Evolutionary conservation across 2,888 invertebrate genomes (phyloP).

Genomic region (Mimachlamys varia): DNA sequence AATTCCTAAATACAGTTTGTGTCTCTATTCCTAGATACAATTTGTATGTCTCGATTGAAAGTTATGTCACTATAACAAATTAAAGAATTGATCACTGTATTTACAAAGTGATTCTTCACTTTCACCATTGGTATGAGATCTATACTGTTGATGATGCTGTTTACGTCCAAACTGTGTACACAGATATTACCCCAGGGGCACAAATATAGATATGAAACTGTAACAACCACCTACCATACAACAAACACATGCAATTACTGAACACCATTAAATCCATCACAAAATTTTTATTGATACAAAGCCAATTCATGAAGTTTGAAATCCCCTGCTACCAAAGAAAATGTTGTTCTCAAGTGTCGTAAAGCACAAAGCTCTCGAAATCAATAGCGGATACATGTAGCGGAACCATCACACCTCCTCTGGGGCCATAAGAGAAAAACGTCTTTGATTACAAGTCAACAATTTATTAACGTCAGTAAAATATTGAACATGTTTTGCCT

Average conservation of each 20-base stretch:
- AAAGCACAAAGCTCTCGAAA: background rate
- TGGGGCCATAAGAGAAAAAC: background rate
- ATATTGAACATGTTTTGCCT: background rate
- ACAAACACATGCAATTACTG: background rate
- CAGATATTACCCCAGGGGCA: background rate
- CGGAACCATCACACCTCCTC: background rate
- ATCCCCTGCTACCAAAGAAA: conserved; percentile 9
- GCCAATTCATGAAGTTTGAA: conserved; percentile 18
- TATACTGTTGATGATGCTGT: background rate
- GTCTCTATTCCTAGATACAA: too few species aligned
- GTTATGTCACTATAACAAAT: too few species aligned
- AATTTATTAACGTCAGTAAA: background rate
- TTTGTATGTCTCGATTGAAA: too few species aligned
- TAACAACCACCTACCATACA: background rate
- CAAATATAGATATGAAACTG: background rate
- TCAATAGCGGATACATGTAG: background rate
- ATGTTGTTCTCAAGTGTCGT: background rate
- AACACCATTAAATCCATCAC: background rate
- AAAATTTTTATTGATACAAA: conserved; percentile 16
- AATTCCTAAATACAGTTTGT: too few species aligned
- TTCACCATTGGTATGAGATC: too few species aligned
- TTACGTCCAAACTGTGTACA: background rate
- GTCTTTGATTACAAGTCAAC: background rate
- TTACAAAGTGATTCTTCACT: too few species aligned
- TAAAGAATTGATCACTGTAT: too few species aligned